Evolutionary conservation across 2,797 vertebrate genomes (phyloP), one percentile per base, ranked within the genome.

Genomic region (Pseudopleuronectes americanus): DNA sequence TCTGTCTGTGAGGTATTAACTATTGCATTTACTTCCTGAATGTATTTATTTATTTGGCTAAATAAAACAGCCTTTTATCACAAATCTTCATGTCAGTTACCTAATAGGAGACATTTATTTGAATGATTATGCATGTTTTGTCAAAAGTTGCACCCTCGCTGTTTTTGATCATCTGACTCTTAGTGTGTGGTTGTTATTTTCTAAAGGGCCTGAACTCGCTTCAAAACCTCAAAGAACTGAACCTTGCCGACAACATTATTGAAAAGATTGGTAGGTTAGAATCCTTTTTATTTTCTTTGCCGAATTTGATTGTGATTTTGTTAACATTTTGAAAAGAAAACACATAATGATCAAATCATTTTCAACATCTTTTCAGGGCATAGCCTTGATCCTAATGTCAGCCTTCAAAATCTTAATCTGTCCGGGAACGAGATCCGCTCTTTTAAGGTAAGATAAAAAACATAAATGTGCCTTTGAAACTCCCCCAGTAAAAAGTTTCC

Each of bases 381-480:
- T 53, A 87, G 90, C 86, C 94, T 97, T 86, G 94, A 96, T 85
- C 83, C 77, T 60, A 97, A 95, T 85, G 77, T 88, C 74, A 90
- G 82, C 79, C 88, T 97, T 77, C 93, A 96, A 86, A 92, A 77
- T 90, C 89, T 97, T 77, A 97, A 97, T 89, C 92, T 98, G 26
- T 97, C 96, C 14, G 96, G 96, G 19, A 97, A 97, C 89, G 95
- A 91, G 87, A 95, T 97, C 85, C 90, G 74, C 80, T 97, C 94
- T 63, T 96, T 97, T 87, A 97, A 96, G 95, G 96, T 97, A 77
- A 86, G 72, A 77, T 59, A 72, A 17, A 65, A 84, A 61, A 79
- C 38, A 67, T 57, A 83, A 71, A 68, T 45, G 66, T 54, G 38
- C 31, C 76, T 79, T 83, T 76, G 12, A 70, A 63, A 76, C 57